Evolutionary conservation across 2,797 vertebrate genomes (phyloP).

Genomic region (Sitta carolinensis): DNA sequence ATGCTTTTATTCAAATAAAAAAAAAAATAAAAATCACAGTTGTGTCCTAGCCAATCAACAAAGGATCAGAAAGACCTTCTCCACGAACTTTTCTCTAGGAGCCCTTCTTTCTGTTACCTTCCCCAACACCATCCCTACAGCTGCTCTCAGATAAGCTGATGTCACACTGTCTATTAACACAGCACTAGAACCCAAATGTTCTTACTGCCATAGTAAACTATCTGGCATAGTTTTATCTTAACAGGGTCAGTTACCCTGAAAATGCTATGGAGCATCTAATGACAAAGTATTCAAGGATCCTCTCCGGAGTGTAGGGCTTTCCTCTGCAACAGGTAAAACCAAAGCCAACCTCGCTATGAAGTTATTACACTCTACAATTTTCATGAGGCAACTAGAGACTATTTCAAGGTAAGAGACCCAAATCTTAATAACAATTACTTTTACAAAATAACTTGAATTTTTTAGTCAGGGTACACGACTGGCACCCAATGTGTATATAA

Average conservation of each 20-base stretch:
- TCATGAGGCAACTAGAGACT: not conserved
- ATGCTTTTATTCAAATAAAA: not conserved
- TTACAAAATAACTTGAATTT: not conserved
- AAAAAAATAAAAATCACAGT: not conserved
- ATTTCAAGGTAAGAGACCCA: not conserved
- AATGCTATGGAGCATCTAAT: not conserved
- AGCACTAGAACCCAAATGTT: not conserved
- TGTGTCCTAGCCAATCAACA: not conserved
- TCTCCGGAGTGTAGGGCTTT: not conserved
- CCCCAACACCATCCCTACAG: not conserved
- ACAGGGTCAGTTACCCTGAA: not conserved
- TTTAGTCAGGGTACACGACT: not conserved
- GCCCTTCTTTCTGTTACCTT: not conserved
- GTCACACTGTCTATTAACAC: not conserved
- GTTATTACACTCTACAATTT: not conserved
- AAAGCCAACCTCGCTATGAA: not conserved
- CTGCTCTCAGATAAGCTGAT: not conserved
- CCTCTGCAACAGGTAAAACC: not conserved
- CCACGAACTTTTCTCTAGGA: not conserved
- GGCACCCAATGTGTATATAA: not conserved
- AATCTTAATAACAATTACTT: not conserved
- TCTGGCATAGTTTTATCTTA: not conserved
- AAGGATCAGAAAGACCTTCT: not conserved
- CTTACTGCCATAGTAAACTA: not conserved
- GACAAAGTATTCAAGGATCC: not conserved